Evolutionary conservation across 2,797 vertebrate genomes (phyloP), one percentile per base, ranked within the genome.

Genomic region (Echiichthys vipera): DNA sequence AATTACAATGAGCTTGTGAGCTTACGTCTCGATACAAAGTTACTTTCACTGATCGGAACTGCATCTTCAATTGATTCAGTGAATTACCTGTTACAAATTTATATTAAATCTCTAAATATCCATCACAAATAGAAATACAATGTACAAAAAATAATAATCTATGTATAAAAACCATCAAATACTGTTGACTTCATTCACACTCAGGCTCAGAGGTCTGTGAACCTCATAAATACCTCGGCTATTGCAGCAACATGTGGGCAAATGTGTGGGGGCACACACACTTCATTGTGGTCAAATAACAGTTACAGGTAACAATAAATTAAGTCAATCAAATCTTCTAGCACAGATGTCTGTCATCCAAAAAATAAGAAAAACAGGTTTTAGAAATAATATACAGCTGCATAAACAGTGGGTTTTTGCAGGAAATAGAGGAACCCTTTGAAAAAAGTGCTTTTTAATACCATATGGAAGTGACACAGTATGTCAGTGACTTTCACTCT

Each of bases 111-210:
- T 51, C 40, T 58, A 62, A 66, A 59, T 8, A 65, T 49, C 18
- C 27, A 34, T 49, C 50, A 57, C 24, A 70, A 63, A 42, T 46
- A 25, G n/a, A 77, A 42, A 29, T 54, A 34, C 13, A 51, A 37
- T n/a, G 73, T 85, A 81, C 66, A 80, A 88, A 88, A 84, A 71
- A 4, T n/a, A 56, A 40, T 18, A 27, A 40, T 55, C 25, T 72
- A 65, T 22, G 14, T 46, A 37, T 59, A 66, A 79, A 68, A 72
- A 66, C 17, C 20, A 69, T 68, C 2, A 56, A 76, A 59, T 18
- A 34, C 68, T 55, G 45, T 43, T 43, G 12, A 71, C 4, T 36
- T 67, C 11, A 20, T 53, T 42, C 20, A 70, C 30, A 50, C 2
- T 2, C 14, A 50, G 54, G 18, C 22, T 46, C 22, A 49, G 29